Base-by-base conservation (phyloP, 2,113 vertebrate genomes). In the Ailurus styani region DNA sequence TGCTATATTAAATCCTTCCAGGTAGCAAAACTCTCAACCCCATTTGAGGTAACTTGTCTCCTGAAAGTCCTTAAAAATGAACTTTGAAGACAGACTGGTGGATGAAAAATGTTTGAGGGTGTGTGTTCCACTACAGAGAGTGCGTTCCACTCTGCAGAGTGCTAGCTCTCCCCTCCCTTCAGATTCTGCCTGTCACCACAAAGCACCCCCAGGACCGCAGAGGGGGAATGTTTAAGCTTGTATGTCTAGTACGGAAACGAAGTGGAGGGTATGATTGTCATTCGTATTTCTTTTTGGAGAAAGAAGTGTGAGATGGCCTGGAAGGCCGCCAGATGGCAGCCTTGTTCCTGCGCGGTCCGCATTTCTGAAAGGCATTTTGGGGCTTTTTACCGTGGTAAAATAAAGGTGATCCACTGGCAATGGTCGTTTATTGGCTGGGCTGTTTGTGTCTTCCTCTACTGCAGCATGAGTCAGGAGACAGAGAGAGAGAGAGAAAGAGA, bases 261-360 rank as follows among this genome's bases (percentile, higher is more conserved):
- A 34, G 54, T 45, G 82, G 57, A 94, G 50, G 14, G 18, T 64
- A 18, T 79, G 60, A 72, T 87, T 77, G 72, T 85, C 87, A 75
- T 95, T 87, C 60, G 3, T 6, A 5, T 68, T 77, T 85, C 40
- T 87, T 86, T 90, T 70, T 37, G 23, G 31, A 87, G 60, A 27
- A 82, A 88, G 45, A 60, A 12, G 40, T 7, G 4, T 42, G 79
- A 54, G 40, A 75, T 68, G 70, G 68, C 37, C 21, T 82, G 64
- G 50, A 73, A 54, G 78, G 75, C 92, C 79, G 54, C 95, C 97
- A 98, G 97, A n/a, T 97, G 97, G 96, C 96, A 96, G 90, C 55
- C 70, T 87, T 23, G 29, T 82, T 66, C 84, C 89, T 95, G 31
- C 21, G 0, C 40, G 7, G 25, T 29, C 17, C 25, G 54, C 60